These are phyloP conservation scores for Neoscelio sp. DNA, from an alignment of 2,888 invertebrate species.

Conservation along the genomic window DNA sequence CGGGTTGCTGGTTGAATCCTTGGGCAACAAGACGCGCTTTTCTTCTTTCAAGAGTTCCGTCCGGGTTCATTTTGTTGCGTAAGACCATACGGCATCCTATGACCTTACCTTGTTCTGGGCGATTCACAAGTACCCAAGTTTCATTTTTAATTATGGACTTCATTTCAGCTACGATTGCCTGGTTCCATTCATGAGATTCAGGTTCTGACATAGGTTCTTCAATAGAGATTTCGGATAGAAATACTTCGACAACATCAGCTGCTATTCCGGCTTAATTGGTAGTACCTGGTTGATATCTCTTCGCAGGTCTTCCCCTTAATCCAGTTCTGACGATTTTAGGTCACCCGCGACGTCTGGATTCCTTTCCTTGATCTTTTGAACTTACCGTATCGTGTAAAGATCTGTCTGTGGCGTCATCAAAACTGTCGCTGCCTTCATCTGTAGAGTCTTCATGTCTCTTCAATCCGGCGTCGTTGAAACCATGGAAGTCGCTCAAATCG, in stretches of 20 bases:
- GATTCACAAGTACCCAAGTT: constrained; percentile 34
- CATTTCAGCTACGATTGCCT: constrained; percentile 21
- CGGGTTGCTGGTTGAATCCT: constrained; percentile 53
- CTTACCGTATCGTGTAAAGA: too few relatives aligned
- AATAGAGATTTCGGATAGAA: not conserved
- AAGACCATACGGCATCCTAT: constrained; percentile 43
- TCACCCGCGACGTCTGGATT: too few relatives aligned
- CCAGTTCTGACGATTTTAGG: not conserved
- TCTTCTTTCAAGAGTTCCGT: constrained; percentile 41
- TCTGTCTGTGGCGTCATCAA: too few relatives aligned
- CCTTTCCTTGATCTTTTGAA: too few relatives aligned
- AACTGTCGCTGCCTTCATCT: too few relatives aligned
- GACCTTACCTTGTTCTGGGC: constrained; percentile 18
- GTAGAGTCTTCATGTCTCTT: too few relatives aligned
- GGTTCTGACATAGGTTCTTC: not conserved
- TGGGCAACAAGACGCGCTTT: constrained; percentile 59
- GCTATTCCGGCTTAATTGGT: not conserved
- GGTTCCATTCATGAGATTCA: not conserved
- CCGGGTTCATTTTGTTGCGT: constrained; percentile 39
- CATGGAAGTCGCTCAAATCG: too few relatives aligned
- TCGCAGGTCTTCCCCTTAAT: not conserved
- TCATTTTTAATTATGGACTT: constrained; percentile 49
- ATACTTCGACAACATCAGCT: not conserved
- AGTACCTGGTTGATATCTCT: not conserved
- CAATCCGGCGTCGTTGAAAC: too few relatives aligned